These are phyloP conservation scores for Drosophila nigrodunni DNA, from an alignment of 1,140 invertebrate genomes.

Conservation along the genomic window DNA sequence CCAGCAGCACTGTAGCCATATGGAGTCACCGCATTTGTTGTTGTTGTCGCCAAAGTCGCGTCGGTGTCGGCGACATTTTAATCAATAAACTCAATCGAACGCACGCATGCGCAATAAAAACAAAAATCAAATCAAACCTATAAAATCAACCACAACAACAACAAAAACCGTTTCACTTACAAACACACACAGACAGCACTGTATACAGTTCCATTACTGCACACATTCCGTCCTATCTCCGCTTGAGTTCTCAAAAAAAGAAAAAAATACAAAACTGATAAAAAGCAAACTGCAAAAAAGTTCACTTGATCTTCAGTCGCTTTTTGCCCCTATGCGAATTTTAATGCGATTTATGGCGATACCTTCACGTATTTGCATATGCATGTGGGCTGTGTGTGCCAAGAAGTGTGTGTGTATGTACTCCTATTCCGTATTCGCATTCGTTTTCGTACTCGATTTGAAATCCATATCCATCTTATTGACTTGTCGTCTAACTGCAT, in stretches of 20 bases:
- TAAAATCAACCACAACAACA: conserved; percentile 61
- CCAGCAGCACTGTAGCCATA: conserved; percentile 38
- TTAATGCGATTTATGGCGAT: conserved; percentile 63
- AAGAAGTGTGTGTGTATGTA: conserved; percentile 1
- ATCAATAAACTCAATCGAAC: conserved; percentile 84
- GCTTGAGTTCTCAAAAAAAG: conserved; percentile 37
- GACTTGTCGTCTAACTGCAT: conserved; percentile 2
- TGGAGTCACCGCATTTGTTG: not conserved
- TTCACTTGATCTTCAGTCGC: conserved; percentile 61
- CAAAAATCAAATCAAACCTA: conserved; percentile 74
- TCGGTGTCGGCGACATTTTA: conserved; percentile 78
- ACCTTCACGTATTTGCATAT: conserved; percentile 58
- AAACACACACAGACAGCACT: conserved; percentile 25
- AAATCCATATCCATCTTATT: not conserved
- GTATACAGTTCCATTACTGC: conserved; percentile 3
- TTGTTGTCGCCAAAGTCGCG: conserved; percentile 41
- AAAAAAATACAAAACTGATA: conserved; percentile 23
- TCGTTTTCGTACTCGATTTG: conserved; percentile 5
- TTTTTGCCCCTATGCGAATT: conserved; percentile 75
- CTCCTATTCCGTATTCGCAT: not conserved
- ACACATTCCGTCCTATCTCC: conserved; percentile 35
- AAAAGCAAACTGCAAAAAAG: conserved; percentile 22
- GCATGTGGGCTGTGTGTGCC: conserved; percentile 55
- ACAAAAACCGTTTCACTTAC: conserved; percentile 62
- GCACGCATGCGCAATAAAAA: conserved; percentile 84